Base-by-base conservation (phyloP, 2,797 vertebrate genomes). In the Ibycter americanus region DNA sequence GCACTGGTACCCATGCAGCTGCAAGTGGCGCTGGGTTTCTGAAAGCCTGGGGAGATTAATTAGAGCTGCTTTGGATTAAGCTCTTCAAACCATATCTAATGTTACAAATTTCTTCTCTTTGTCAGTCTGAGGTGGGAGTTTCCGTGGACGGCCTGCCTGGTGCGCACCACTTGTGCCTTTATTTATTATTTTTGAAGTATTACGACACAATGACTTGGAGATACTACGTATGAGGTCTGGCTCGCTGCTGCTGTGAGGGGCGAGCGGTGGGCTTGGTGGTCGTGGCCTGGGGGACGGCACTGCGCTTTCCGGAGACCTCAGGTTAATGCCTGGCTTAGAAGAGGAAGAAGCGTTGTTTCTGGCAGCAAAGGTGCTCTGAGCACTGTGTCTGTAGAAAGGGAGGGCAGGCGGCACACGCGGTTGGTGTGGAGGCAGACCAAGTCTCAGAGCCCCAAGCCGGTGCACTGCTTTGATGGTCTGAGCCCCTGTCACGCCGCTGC, bases 1-100 rank as follows among this genome's bases (percentile, higher is more conserved):
- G 95, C 74, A 92, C 71, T 4, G 38, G 21, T 96, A 93, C 86
- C 95, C 62, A 40, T 61, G 42, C 87, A 95, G 92, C 96, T 96
- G 96, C 14, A 51, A 76, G 86, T 25, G 26, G 91, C 22, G 9
- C 88, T 47, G 94, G 16, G 66, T 76, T 97, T 95, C 91, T 87
- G 93, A 93, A 96, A 97, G 95, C 91, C 96, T 15, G 22, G 46
- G 73, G 96, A 97, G 97, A 97, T 97, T 96, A 97, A 97, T 98
- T 97, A 98, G 96, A 95, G 81, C 74, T 93, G 90, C 93, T 97
- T 97, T 97, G 98, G 97, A 97, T 97, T 97, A 96, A 98, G 96
- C 66, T 97, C 96, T 95, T 78, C 23, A 22, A 98, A 96, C 97
- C 97, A 97, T 97, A 92, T 96, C 95, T 93, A 95, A 97, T 89